Evolutionary conservation across 2,113 vertebrate genomes (phyloP).

Genomic region (Leptobrachium ailaonicum): DNA sequence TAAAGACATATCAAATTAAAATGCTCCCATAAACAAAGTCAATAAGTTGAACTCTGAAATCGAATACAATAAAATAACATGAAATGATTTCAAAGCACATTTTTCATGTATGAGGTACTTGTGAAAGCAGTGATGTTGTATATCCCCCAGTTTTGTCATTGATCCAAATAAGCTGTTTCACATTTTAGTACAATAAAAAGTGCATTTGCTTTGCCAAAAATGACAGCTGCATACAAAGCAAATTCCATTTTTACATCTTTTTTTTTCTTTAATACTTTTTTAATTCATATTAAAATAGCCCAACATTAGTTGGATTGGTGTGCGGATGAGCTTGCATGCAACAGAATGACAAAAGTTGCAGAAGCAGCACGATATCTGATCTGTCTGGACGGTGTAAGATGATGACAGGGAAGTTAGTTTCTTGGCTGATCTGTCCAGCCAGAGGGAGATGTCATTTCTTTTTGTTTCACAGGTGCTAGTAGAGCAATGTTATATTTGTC

Average conservation of each 20-base stretch:
- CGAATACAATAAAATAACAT: background rate
- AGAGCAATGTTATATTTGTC: too few relatives aligned
- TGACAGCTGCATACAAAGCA: slow-evolving; percentile 27
- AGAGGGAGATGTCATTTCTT: too few relatives aligned
- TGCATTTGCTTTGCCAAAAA: slow-evolving; percentile 27
- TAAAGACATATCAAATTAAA: background rate
- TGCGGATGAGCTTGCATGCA: too few relatives aligned
- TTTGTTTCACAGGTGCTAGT: too few relatives aligned
- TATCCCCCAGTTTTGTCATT: slow-evolving; percentile 30
- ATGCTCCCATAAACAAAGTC: background rate
- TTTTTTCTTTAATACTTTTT: slow-evolving; percentile 29
- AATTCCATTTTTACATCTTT: slow-evolving; percentile 26
- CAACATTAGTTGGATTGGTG: too few relatives aligned
- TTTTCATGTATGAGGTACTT: slow-evolving; percentile 38
- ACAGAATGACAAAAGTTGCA: too few relatives aligned
- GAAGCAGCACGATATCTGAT: background rate
- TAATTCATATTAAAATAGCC: background rate
- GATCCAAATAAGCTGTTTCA: slow-evolving; percentile 31
- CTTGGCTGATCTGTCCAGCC: too few relatives aligned
- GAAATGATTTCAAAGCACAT: slow-evolving; percentile 12
- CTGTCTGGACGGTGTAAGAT: too few relatives aligned
- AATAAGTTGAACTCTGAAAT: background rate
- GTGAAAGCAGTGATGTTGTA: slow-evolving; percentile 22
- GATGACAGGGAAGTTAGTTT: too few relatives aligned
- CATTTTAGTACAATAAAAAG: slow-evolving; percentile 30